Conservation (phyloP, 2,888 invertebrate genomes). For the Sesamia inferens region DNA sequence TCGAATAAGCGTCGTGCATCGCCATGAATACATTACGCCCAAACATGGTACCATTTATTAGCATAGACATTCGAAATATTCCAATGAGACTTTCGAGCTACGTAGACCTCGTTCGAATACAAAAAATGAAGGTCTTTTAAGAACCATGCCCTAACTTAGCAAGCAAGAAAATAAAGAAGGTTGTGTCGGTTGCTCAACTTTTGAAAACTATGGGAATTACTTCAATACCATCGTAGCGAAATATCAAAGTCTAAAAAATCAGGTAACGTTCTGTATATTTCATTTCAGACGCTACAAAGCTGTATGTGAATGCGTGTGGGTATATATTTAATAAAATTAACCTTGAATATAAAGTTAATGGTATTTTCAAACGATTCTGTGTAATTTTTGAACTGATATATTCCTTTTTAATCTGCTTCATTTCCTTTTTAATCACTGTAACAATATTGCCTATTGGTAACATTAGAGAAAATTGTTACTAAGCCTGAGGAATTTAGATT, state of each 20-base stretch:
- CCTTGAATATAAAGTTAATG: no score
- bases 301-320: not conserved
- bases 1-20: conserved; percentile 68
- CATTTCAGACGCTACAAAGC: not conserved
- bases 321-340: no score
- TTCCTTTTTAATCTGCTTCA: no score
- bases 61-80: conserved; percentile 75
- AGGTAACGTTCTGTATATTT: not conserved
- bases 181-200: not conserved
- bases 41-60: conserved; percentile 71
- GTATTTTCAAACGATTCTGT: not conserved
- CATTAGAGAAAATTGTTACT: no score
- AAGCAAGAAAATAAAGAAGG: conserved; percentile 5
- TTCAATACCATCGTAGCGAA: conserved; percentile 4
- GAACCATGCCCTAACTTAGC: not conserved
- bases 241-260: not conserved
- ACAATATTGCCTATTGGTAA: no score
- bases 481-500: no score
- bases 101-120: conserved; percentile 13
- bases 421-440: no score
- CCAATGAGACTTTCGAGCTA: conserved; percentile 45
- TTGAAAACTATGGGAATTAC: not conserved
- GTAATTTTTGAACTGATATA: not conserved
- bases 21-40: conserved; percentile 77
- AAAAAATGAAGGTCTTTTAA: conserved; percentile 26